phyloP scores from a whole-genome alignment of 2,888 invertebrate species.

The Liodrosophila aerea region DNA sequence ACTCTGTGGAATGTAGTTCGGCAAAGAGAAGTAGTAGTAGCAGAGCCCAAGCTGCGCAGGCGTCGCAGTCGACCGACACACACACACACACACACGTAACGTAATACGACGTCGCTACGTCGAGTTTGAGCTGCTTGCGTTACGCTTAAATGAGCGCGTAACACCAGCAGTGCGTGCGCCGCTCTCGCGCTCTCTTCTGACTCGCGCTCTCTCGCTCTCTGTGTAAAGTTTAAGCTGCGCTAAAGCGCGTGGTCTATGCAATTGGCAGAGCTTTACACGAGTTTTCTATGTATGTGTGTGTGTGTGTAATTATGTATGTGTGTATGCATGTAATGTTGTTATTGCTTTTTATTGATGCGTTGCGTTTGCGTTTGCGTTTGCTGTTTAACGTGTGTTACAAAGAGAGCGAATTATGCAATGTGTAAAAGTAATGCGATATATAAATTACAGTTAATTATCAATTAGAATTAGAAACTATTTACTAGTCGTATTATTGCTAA shows the following conservation, averaged over 20 bases:
- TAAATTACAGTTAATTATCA: too few relatives aligned
- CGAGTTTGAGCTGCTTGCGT: slow-evolving; percentile 72
- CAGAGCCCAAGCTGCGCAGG: slow-evolving; percentile 46
- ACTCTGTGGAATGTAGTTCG: slow-evolving; percentile 29
- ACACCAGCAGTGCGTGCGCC: slow-evolving; percentile 63
- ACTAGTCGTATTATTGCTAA: slow-evolving; percentile 7
- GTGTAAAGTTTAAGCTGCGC: slow-evolving; percentile 3
- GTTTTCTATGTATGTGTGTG: too few relatives aligned
- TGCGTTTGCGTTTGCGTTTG: neutral
- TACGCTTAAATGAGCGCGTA: slow-evolving; percentile 77
- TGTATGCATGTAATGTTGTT: too few relatives aligned
- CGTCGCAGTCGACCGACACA: slow-evolving; percentile 16
- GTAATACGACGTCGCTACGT: slow-evolving; percentile 8
- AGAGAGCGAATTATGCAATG: slow-evolving; percentile 6
- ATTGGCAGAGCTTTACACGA: too few relatives aligned
- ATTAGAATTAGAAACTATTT: too few relatives aligned
- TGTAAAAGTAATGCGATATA: too few relatives aligned
- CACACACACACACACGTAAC: slow-evolving; percentile 10
- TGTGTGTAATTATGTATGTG: too few relatives aligned
- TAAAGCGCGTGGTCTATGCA: too few relatives aligned
- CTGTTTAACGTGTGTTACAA: neutral
- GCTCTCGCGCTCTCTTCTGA: slow-evolving; percentile 3
- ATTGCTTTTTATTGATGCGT: slow-evolving; percentile 1
- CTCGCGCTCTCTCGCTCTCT: slow-evolving; percentile 6
- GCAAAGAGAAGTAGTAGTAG: slow-evolving; percentile 33